Evolutionary conservation across 2,888 invertebrate species (phyloP).

Genomic region (Opisthograptis luteolata): DNA sequence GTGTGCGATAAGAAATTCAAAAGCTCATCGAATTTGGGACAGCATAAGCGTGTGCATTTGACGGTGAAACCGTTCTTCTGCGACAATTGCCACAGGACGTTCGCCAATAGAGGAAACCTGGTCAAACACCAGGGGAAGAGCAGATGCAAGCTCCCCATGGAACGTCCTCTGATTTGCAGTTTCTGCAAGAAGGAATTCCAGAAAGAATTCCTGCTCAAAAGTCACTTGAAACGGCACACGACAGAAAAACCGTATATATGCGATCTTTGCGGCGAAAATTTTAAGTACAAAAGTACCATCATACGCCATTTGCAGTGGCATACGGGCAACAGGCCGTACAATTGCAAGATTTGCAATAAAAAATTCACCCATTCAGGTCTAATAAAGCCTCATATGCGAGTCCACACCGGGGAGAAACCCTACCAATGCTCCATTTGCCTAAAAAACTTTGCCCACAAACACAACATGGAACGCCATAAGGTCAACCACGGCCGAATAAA

Average conservation of each 20-base stretch:
- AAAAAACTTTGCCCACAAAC: conserved; percentile 61
- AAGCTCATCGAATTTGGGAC: conserved; percentile 49
- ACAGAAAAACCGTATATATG: conserved; percentile 29
- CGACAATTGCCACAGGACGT: conserved; percentile 37
- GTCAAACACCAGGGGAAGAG: conserved; percentile 38
- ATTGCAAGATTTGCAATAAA: conserved; percentile 56
- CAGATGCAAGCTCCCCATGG: conserved; percentile 30
- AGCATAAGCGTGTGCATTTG: conserved; percentile 50
- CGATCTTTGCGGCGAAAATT: conserved; percentile 39
- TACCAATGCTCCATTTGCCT: conserved; percentile 36
- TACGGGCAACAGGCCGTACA: conserved; percentile 45
- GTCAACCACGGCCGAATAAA: conserved; percentile 57
- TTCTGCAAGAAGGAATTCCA: conserved; percentile 44
- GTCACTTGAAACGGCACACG: conserved; percentile 43
- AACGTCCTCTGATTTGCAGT: conserved; percentile 33
- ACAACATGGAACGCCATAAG: conserved; percentile 64
- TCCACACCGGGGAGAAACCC: conserved; percentile 44
- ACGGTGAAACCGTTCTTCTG: conserved; percentile 45
- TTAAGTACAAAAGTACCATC: conserved; percentile 62
- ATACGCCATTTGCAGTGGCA: conserved; percentile 58
- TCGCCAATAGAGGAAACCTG: conserved; percentile 45
- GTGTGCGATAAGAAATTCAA: conserved; percentile 53
- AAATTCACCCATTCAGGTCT: conserved; percentile 55
- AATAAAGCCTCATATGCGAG: conserved; percentile 55
- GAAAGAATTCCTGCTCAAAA: conserved; percentile 41